Conservation (phyloP, 2,888 invertebrate species). For the Drosophila diplacantha region DNA sequence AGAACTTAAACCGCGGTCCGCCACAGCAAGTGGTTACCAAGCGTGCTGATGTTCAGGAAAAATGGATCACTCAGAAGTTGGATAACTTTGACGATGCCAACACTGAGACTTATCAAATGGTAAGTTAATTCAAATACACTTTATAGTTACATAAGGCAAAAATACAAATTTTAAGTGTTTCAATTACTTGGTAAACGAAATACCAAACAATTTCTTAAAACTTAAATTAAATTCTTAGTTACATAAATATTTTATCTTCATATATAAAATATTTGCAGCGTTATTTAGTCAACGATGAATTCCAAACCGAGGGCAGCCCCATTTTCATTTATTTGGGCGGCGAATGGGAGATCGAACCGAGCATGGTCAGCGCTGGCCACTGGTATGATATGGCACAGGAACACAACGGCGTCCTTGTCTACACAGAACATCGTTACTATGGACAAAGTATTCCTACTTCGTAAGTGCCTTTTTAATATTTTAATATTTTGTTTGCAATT, state of each 20-base stretch:
- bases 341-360: slow-evolving; percentile 83
- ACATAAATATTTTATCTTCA: neutral
- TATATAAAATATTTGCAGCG: slow-evolving; percentile 64
- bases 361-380: slow-evolving; percentile 81
- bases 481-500: fast-evolving
- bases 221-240: neutral
- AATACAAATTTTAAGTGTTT: neutral
- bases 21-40: slow-evolving; percentile 46
- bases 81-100: slow-evolving; percentile 81
- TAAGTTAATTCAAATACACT: slow-evolving; percentile 20
- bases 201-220: neutral
- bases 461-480: slow-evolving; percentile 78
- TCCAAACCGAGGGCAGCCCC: slow-evolving; percentile 79
- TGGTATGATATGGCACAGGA: slow-evolving; percentile 81
- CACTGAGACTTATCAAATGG: slow-evolving; percentile 79
- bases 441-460: slow-evolving; percentile 84
- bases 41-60: slow-evolving; percentile 46
- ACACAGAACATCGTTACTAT: slow-evolving; percentile 90
- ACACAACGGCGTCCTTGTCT: slow-evolving; percentile 82
- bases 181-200: neutral
- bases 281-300: slow-evolving; percentile 79
- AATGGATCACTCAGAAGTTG: slow-evolving; percentile 80
- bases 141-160: neutral
- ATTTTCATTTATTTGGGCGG: slow-evolving; percentile 83
- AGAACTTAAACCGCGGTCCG: slow-evolving; percentile 77